Percentiles rank a stretch among this genome's conserved stretches.
phyloP scores from a whole-genome alignment of 37 sponge, comb jelly and placozoan species.

The Bolinopsis microptera region DNA sequence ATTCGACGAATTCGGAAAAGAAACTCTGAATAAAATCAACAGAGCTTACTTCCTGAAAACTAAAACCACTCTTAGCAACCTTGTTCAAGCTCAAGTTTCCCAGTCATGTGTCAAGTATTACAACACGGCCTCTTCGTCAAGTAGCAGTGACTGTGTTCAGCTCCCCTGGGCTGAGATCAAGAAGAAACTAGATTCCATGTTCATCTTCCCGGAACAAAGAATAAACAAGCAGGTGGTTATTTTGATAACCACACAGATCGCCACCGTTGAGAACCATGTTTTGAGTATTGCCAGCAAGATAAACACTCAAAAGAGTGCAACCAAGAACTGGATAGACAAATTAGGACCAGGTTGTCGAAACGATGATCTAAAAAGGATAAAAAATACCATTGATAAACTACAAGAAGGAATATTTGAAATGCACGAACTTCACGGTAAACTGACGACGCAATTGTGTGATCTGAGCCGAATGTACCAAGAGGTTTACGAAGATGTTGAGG shows the following conservation, averaged over 20 bases:
- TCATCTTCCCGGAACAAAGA: neutral
- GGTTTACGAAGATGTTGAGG: neutral
- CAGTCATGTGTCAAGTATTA: neutral
- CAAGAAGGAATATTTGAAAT: neutral
- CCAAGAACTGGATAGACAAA: neutral
- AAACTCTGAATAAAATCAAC: conserved; percentile 9
- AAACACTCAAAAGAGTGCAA: neutral
- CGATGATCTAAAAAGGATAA: neutral
- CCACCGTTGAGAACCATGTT: neutral
- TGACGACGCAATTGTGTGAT: neutral
- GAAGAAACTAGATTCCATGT: neutral
- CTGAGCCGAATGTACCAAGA: neutral
- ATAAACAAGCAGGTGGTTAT: neutral
- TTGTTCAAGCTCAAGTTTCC: neutral
- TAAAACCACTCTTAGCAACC: neutral
- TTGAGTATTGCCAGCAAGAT: neutral
- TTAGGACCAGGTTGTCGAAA: neutral
- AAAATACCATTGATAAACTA: neutral
- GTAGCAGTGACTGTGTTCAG: neutral
- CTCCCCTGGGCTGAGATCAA: neutral
- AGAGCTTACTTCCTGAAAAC: neutral
- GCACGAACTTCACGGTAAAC: neutral
- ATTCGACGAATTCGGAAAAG: conserved; percentile 1
- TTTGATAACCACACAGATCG: neutral
- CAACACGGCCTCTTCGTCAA: neutral